Evolutionary conservation across 1,140 invertebrate species (phyloP), one percentile per base, ranked within the genome.

Genomic region (Drosophila ironensis): DNA sequence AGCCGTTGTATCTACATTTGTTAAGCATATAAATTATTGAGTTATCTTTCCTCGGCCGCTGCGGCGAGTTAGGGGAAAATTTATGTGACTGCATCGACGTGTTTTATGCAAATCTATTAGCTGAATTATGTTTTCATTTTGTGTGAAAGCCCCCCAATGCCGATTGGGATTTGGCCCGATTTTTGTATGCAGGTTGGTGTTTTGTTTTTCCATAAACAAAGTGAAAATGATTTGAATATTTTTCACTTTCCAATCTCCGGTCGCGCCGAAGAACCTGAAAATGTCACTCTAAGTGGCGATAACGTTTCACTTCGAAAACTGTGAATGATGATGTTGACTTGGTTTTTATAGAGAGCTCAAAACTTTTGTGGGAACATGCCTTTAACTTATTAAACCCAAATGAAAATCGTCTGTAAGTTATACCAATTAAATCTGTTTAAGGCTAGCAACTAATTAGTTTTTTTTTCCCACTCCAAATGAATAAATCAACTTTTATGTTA

Each of bases 121-220:
- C 78, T 84, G 80, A 82, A 82, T 78, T 84, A 82, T 82, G 78
- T 82, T 84, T 82, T 78, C 69, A 82, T 82, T 84, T 84, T 66
- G 75, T 68, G 72, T 41, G 51, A 33, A 33, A 59, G 77, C 68
- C 57, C n/a, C 68, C 57, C n/a, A 47, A 69, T 24, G 30, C 53
- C 67, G 69, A 82, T 82, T 78, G 71, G 86, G 77, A 84, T 77
- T 82, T 74, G 46, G 5, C 17, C 44, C 33, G 12, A 8, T 9
- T 67, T 77, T 77, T 72, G 72, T 82, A 82, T 81, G 77, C 77
- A 77, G 78, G 68, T 84, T 50, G 60, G 38, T 60, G 66, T 70
- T 80, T 81, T 66, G 35, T 54, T 51, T 78, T 57, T 27, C 6
- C 40, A 52, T 53, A 57, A 70, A 73, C 64, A 80, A 80, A 69